Evolutionary conservation across 1,140 invertebrate species (phyloP), one percentile per base, ranked within the genome.

Genomic region (Drosophila ogumai): DNA sequence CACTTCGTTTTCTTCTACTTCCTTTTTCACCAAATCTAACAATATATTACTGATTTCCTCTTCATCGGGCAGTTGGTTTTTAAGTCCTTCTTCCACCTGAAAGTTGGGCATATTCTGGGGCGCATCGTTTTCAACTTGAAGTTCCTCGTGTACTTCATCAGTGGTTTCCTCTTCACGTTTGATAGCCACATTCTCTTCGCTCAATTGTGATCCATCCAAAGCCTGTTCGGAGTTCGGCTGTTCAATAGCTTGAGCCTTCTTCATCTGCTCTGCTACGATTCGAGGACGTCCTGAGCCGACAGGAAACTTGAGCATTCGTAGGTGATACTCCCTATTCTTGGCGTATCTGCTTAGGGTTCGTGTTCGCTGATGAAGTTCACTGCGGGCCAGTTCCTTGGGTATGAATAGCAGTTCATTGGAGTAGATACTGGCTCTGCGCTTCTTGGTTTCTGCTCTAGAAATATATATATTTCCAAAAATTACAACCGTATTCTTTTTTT

Each of bases 401-500:
- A 88, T 88, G n/a, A 88, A 88, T 3, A 88, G 66, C 9, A 50
- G 59, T 17, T 79, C 78, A 12, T 52, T 64, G 1, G 69, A 85
- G 22, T 69, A 90, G 19, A 85, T 81, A 41, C 81, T 85, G 8
- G 69, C 85, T 3, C 85, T 71, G 5, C 85, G 81, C 40, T 88
- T 88, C 13, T 90, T 88, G 0, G 85, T 90, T 59, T 88, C 85
- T n/a, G 85, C 85, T 40, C 82, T 87, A 19, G 6, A 43, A 49
- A 25, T 13, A 32, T 6, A n/a, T 55, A 8, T 7, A 28, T 15
- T 10, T 32, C 13, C 5, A n/a, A 22, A 17, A 2, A 47, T 50
- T n/a, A 28, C n/a, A 28, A 10, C n/a, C n/a, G n/a, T n/a, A n/a
- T n/a, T n/a, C n/a, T n/a, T n/a, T n/a, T n/a, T n/a, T n/a, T 36